Conservation (phyloP, 2,888 invertebrate species). For the Uropetala carovei region DNA sequence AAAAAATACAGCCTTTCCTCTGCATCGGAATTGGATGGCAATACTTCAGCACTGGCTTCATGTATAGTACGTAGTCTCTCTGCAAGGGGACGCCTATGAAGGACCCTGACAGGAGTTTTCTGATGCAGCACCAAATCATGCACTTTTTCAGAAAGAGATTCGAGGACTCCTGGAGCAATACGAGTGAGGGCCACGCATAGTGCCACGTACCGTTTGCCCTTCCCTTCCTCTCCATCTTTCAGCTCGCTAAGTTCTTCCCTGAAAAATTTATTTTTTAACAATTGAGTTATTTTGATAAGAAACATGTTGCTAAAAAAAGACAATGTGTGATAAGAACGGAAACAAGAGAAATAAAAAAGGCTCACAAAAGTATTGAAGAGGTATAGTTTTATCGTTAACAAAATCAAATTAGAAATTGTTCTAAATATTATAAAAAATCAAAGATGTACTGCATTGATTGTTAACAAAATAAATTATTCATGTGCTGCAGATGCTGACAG, state of each 20-base stretch:
- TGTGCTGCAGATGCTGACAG: too few species aligned
- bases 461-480: too few species aligned
- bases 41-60: constrained; percentile 79
- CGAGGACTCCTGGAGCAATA: constrained; percentile 73
- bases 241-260: constrained; percentile 83
- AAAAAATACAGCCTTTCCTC: constrained; percentile 76
- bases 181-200: constrained; percentile 81
- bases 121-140: constrained; percentile 82
- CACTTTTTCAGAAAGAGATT: constrained; percentile 76
- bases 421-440: too few species aligned
- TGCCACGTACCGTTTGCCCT: constrained; percentile 92
- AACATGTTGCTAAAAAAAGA: too few species aligned
- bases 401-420: too few species aligned
- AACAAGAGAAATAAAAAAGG: too few species aligned
- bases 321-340: too few species aligned
- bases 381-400: too few species aligned
- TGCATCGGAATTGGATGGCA: constrained; percentile 74
- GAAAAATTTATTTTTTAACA: constrained; percentile 68
- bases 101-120: constrained; percentile 92
- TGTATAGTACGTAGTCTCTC: constrained; percentile 83
- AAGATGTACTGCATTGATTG: too few species aligned
- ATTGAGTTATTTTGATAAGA: too few species aligned
- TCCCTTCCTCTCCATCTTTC: constrained; percentile 92
- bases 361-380: too few species aligned
- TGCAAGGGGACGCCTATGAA: constrained; percentile 89